phyloP scores from a whole-genome alignment of 2,797 vertebrate genomes.

The Mallotus villosus region DNA sequence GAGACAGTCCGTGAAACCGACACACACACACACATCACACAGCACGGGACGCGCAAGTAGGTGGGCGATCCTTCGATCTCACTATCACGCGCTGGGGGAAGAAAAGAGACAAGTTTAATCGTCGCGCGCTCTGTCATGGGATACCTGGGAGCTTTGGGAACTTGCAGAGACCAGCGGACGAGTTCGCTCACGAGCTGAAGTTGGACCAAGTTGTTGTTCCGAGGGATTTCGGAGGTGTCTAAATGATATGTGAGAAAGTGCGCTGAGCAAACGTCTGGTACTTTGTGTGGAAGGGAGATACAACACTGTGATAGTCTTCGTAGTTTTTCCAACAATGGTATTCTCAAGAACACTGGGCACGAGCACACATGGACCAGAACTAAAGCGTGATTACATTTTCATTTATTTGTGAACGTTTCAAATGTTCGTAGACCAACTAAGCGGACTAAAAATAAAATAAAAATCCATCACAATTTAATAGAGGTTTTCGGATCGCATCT shows the following conservation, averaged over 20 bases:
- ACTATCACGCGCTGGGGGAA: slow-evolving; percentile 24
- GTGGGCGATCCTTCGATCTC: slow-evolving; percentile 51
- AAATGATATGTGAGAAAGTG: slow-evolving; percentile 40
- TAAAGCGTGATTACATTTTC: slow-evolving; percentile 13
- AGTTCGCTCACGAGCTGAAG: slow-evolving; percentile 49
- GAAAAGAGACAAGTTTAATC: slow-evolving; percentile 64
- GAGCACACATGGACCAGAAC: slow-evolving; percentile 12
- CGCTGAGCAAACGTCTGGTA: slow-evolving; percentile 38
- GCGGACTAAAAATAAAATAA: not conserved
- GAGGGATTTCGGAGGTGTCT: slow-evolving; percentile 49
- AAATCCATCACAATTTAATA: slow-evolving; percentile 25
- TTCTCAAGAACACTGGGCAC: slow-evolving; percentile 28
- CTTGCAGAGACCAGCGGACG: slow-evolving; percentile 22
- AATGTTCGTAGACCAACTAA: slow-evolving; percentile 11
- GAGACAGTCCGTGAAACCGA: slow-evolving; percentile 73
- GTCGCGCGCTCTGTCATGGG: slow-evolving; percentile 48
- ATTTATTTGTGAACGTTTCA: slow-evolving; percentile 12
- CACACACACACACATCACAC: slow-evolving; percentile 52
- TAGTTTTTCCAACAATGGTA: slow-evolving; percentile 4
- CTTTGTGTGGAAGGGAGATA: slow-evolving; percentile 33
- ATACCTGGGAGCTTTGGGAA: slow-evolving; percentile 71
- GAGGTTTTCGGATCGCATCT: slow-evolving; percentile 39
- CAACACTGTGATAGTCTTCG: slow-evolving; percentile 12
- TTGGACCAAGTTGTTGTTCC: slow-evolving; percentile 64
- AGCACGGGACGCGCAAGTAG: slow-evolving; percentile 43